Evolutionary conservation across 1,140 invertebrate species (phyloP).

Genomic region (Pogonognathellus flavescens): DNA sequence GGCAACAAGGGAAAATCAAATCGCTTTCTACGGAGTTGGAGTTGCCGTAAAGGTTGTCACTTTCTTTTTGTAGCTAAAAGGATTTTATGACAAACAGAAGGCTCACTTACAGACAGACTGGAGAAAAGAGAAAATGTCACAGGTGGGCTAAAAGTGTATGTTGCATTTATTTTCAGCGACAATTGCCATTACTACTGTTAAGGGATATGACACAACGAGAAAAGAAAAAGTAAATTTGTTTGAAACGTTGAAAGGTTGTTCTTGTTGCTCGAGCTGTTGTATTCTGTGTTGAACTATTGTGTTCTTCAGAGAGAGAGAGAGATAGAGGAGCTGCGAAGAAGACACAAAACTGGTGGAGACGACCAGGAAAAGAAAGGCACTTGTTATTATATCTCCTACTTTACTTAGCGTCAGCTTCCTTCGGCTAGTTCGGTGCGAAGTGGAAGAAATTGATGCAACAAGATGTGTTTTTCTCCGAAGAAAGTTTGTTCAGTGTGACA

Average conservation of each 20-base stretch:
- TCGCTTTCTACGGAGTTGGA: not conserved
- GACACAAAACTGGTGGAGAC: not conserved
- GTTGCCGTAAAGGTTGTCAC: not conserved
- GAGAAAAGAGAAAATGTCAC: conserved; percentile 46
- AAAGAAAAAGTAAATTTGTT: conserved; percentile 20
- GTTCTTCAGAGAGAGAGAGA: not conserved
- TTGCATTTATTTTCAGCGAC: conserved; percentile 29
- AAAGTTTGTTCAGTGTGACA: conserved; percentile 38
- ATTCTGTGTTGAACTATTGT: conserved; percentile 8
- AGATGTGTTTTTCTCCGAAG: conserved; percentile 22
- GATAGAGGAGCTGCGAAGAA: not conserved
- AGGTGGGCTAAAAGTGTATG: conserved; percentile 10
- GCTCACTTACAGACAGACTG: conserved; percentile 4
- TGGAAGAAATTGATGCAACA: conserved; percentile 22
- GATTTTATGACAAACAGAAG: conserved; percentile 40
- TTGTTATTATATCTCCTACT: not conserved
- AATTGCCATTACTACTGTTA: conserved; percentile 27
- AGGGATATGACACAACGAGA: conserved; percentile 14
- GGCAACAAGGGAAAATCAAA: not conserved
- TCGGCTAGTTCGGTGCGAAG: not conserved
- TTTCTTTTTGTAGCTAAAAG: conserved; percentile 32
- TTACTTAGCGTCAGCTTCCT: not conserved
- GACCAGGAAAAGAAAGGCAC: not conserved
- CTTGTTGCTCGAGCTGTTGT: conserved; percentile 28
- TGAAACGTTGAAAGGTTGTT: conserved; percentile 36